phyloP scores from a whole-genome alignment of 1,140 invertebrate species.

The Drosophila sturtevanti region DNA sequence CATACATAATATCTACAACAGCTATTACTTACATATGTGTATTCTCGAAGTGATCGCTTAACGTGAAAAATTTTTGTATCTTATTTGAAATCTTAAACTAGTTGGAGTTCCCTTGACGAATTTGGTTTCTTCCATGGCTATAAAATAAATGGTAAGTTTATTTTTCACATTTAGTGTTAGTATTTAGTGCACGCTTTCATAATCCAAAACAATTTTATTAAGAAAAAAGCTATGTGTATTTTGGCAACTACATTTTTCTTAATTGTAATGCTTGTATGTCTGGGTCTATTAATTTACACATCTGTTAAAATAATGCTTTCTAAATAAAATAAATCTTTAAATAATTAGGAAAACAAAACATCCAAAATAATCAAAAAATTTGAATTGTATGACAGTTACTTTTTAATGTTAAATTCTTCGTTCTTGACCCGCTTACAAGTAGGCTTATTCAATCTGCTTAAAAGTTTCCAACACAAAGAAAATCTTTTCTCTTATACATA shows the following conservation, averaged over 20 bases:
- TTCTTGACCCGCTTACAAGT: too few species aligned
- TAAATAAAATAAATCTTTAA: too few species aligned
- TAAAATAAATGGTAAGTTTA: not conserved
- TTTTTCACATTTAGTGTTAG: too few species aligned
- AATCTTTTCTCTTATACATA: too few species aligned
- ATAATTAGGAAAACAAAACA: too few species aligned
- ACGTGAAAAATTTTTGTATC: not conserved
- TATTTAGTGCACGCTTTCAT: not conserved
- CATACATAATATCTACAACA: not conserved
- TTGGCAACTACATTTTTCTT: not conserved
- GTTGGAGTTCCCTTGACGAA: not conserved
- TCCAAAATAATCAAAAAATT: too few species aligned
- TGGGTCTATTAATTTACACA: not conserved
- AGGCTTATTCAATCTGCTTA: too few species aligned
- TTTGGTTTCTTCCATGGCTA: not conserved
- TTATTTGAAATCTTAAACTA: not conserved
- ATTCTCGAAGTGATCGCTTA: not conserved
- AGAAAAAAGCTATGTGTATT: not conserved
- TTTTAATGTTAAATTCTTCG: too few species aligned
- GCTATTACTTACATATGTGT: not conserved
- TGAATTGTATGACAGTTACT: too few species aligned
- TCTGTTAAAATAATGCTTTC: not conserved
- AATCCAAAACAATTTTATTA: not conserved
- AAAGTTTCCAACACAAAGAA: too few species aligned
- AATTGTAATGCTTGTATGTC: not conserved